Percentiles rank a stretch among this genome's conserved stretches.
phyloP scores from a whole-genome alignment of 2,113 vertebrate species.

The Falcunculus frontatus region DNA sequence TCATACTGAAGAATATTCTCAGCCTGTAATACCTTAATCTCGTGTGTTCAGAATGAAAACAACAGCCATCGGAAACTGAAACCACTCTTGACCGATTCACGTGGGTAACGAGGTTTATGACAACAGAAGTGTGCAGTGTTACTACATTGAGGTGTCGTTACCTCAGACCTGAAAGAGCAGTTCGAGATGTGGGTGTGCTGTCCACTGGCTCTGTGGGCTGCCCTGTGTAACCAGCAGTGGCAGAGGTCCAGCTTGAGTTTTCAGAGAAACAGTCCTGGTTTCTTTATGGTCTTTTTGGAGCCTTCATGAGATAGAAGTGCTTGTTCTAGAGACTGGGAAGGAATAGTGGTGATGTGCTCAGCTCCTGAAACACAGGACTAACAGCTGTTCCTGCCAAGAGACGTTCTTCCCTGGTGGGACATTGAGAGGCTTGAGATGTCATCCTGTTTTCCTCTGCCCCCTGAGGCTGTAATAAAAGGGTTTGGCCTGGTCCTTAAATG shows the following conservation, averaged over 20 bases:
- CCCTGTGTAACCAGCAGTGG: no score
- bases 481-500: neutral
- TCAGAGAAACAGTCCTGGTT: neutral
- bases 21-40: neutral
- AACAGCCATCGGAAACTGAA: neutral
- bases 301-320: neutral
- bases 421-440: neutral
- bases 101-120: neutral
- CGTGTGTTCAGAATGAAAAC: neutral
- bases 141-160: fast-evolving
- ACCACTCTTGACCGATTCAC: neutral
- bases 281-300: neutral
- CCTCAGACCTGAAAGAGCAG: neutral
- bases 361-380: neutral
- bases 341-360: neutral
- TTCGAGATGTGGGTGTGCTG: neutral
- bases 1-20: neutral
- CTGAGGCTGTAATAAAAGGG: neutral
- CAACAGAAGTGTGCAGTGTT: neutral
- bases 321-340: neutral
- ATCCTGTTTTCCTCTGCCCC: neutral
- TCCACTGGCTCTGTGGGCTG: neutral
- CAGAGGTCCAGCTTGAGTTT: neutral
- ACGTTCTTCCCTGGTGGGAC: neutral
- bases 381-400: neutral